Evolutionary conservation across 2,888 invertebrate genomes (phyloP).

Genomic region (Chesias legatella): DNA sequence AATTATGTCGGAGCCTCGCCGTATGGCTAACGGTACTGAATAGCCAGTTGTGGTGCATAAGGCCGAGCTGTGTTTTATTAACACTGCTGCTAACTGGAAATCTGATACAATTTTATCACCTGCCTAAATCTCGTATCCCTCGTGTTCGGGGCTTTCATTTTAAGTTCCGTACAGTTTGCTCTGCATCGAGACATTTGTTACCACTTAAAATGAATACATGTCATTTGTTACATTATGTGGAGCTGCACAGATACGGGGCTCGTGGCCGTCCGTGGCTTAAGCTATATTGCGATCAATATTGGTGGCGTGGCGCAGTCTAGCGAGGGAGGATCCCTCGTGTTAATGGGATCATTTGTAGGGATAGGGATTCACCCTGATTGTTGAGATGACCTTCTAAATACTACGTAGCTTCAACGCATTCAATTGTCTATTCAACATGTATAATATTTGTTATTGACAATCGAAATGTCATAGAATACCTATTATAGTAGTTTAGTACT

Average conservation of each 20-base stretch:
- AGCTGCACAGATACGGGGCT: slow-evolving; percentile 16
- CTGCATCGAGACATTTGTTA: no score
- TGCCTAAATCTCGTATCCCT: slow-evolving; percentile 9
- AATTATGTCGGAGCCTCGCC: slow-evolving; percentile 52
- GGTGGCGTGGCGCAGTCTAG: slow-evolving; percentile 43
- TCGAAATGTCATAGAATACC: no score
- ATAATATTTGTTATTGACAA: background rate
- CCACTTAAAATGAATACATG: no score
- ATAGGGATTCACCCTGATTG: slow-evolving; percentile 50
- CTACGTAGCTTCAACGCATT: slow-evolving; percentile 17
- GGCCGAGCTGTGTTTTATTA: slow-evolving; percentile 51
- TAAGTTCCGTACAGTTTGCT: background rate
- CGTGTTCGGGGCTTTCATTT: slow-evolving; percentile 1
- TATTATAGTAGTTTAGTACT: no score
- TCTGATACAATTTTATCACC: slow-evolving; percentile 37
- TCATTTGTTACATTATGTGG: slow-evolving; percentile 9
- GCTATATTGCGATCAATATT: slow-evolving; percentile 50
- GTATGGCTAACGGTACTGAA: slow-evolving; percentile 60
- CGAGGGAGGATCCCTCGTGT: slow-evolving; percentile 54
- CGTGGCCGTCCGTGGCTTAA: slow-evolving; percentile 18
- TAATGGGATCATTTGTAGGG: slow-evolving; percentile 60
- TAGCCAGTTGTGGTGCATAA: slow-evolving; percentile 55
- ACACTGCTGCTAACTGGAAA: slow-evolving; percentile 47
- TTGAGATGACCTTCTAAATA: slow-evolving; percentile 36
- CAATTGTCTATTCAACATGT: background rate